phyloP scores from a whole-genome alignment of 2,888 invertebrate species.

The Prosapia bicincta region DNA sequence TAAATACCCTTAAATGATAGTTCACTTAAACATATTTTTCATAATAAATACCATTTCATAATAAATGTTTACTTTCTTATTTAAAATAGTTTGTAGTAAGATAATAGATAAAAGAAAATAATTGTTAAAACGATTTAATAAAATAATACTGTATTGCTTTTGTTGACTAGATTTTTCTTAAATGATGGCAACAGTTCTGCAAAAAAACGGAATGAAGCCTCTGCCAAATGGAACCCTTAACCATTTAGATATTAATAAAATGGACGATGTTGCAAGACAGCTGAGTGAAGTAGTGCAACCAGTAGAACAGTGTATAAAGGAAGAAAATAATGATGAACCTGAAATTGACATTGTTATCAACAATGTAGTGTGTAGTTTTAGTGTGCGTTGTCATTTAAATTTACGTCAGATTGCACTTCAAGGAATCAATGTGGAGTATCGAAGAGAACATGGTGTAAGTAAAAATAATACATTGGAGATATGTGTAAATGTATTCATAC shows the following conservation, averaged over 20 bases:
- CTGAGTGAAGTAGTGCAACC: constrained; percentile 8
- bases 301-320: constrained; percentile 10
- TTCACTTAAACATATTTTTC: too few relatives aligned
- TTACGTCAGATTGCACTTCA: constrained; percentile 89
- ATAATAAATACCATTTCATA: too few relatives aligned
- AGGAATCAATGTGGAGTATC: constrained; percentile 92
- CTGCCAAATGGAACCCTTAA: constrained; percentile 61
- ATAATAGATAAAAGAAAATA: too few relatives aligned
- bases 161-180: neutral
- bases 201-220: constrained; percentile 78
- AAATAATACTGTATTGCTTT: too few relatives aligned
- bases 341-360: constrained; percentile 95
- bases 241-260: constrained; percentile 28
- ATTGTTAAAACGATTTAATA: too few relatives aligned
- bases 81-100: too few relatives aligned
- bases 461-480: neutral
- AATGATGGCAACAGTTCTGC: constrained; percentile 74
- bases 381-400: constrained; percentile 94
- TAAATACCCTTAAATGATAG: too few relatives aligned
- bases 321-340: constrained; percentile 52
- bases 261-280: constrained; percentile 11
- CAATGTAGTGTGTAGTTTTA: constrained; percentile 97
- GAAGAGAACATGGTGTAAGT: constrained; percentile 82
- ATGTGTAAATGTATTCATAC: too few relatives aligned
- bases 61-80: too few relatives aligned